Percentiles rank a stretch among this genome's conserved stretches.
phyloP scores from a whole-genome alignment of 64 coral and sea anemone species.

The Cladopsammia gracilis region DNA sequence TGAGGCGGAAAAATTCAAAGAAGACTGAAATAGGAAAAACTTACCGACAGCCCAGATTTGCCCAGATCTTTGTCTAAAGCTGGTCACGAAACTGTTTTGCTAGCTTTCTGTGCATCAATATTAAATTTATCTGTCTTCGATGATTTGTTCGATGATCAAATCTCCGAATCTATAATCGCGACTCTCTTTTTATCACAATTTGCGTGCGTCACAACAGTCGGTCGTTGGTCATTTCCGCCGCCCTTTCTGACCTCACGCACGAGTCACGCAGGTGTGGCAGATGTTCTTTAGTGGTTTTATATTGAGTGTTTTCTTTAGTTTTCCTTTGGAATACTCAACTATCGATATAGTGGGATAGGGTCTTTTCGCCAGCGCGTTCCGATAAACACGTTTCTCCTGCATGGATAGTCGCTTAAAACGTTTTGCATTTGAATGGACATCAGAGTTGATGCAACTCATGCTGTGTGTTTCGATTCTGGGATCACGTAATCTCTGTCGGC shows the following conservation, averaged over 20 bases:
- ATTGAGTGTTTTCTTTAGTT: not conserved
- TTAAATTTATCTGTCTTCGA: not conserved
- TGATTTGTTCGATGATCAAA: not conserved
- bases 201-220: slow-evolving; percentile 33
- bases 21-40: not conserved
- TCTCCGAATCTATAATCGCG: not conserved
- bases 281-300: not conserved
- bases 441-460: too few species aligned
- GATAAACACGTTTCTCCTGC: not conserved
- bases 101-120: not conserved
- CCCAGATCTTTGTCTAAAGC: too few species aligned
- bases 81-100: not conserved
- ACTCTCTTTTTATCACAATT: not conserved
- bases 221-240: slow-evolving; percentile 18
- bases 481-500: not conserved
- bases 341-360: not conserved
- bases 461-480: not conserved
- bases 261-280: slow-evolving; percentile 12
- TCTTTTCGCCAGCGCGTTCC: not conserved
- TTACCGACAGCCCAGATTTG: not conserved
- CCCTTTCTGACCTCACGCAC: slow-evolving; percentile 31
- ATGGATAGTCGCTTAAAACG: too few species aligned
- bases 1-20: not conserved
- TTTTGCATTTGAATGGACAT: too few species aligned
- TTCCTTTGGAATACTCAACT: not conserved